phyloP scores from a whole-genome alignment of 2,113 vertebrate species.

The Ardeotis arabs region DNA sequence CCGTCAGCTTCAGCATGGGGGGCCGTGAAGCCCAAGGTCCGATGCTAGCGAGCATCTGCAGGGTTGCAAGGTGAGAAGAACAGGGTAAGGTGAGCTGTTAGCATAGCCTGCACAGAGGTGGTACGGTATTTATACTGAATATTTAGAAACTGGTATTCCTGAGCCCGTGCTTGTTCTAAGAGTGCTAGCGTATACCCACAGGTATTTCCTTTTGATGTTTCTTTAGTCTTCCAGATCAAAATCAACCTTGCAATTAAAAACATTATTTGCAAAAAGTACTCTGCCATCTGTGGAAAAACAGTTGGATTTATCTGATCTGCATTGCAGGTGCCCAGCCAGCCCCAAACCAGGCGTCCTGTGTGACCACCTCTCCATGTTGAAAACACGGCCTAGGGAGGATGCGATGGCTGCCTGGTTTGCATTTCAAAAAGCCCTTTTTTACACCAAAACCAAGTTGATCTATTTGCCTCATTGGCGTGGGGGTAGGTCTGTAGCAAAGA shows the following conservation, averaged over 20 bases:
- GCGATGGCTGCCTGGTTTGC: not conserved
- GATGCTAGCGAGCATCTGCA: fast-evolving
- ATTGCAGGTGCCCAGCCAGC: not conserved
- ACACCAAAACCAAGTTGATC: not conserved
- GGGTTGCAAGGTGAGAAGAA: not conserved
- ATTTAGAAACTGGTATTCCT: not conserved
- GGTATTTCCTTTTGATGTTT: constrained; percentile 36
- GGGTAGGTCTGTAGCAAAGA: fast-evolving
- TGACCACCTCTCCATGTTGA: not conserved
- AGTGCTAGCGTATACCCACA: not conserved
- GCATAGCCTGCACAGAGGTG: fast-evolving
- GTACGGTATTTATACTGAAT: not conserved
- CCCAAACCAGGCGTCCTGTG: not conserved
- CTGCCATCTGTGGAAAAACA: not conserved
- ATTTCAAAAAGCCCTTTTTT: not conserved
- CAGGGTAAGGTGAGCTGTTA: not conserved
- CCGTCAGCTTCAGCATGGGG: not conserved
- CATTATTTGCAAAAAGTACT: not conserved
- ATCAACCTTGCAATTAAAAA: not conserved
- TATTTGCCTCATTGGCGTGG: fast-evolving
- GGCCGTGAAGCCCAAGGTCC: fast-evolving
- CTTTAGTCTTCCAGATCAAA: constrained; percentile 29
- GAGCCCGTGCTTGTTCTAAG: not conserved
- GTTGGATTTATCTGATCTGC: not conserved
- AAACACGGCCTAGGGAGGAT: not conserved